Base-by-base conservation (phyloP, 2,888 invertebrate species). In the Cryptocheilus praepositus region DNA sequence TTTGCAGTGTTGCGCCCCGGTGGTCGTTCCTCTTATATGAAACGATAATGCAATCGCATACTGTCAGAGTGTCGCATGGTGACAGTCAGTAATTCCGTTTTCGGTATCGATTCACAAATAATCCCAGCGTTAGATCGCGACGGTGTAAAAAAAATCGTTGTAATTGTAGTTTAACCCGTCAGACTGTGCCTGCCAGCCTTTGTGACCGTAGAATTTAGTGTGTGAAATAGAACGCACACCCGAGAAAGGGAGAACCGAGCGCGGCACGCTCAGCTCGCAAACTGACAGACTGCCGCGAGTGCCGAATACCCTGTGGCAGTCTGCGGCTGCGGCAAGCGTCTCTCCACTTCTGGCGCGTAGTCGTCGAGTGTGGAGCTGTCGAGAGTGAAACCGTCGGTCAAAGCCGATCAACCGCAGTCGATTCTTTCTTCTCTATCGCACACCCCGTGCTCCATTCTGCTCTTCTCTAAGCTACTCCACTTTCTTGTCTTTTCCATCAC, bases 241-340 rank as follows among this genome's bases (percentile, higher is more conserved):
- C 57, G 61, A 61, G 64, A 61, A 73, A 58, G 61, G 25, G 61
- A 46, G 81, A 80, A 83, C 83, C 81, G 82, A 74, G 74, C 84
- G 80, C 77, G 81, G 75, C 82, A 85, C 85, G 81, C 77, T 82
- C 82, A 76, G 77, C 80, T 75, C 80, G 80, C 80, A 78, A 81
- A 84, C 85, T 86, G 85, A 19, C 19, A 18, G 18, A 43, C 45
- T 59, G 44, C 58, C 71, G 65, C 69, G 66, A 43, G 53, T 52
- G 54, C 36, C 64, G 73, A 67, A 66, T 67, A 61, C 65, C 69
- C 74, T 69, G 71, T 64, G 64, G 49, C 63, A 67, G 64, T 65
- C 70, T 66, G 71, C 69, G 71, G 56, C 67, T 64, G 65, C 64
- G 68, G 54, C 71, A 62, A 69, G 73, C 73, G 69, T 66, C 76